These are phyloP conservation scores for Scaptomyza flava DNA, from an alignment of 2,888 invertebrate genomes.

Conservation along the genomic window DNA sequence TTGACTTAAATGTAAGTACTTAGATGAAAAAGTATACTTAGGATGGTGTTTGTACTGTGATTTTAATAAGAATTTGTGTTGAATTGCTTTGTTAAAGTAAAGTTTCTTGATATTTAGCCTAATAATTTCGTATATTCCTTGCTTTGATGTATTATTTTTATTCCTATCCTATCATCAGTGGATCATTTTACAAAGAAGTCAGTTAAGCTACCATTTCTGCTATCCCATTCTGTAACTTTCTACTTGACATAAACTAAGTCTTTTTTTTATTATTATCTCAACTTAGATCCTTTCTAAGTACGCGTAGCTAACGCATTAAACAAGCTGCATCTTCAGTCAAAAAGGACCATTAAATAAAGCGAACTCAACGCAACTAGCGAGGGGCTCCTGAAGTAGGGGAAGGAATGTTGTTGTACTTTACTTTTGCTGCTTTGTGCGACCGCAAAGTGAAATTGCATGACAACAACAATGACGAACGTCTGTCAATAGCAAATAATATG, in stretches of 20 bases:
- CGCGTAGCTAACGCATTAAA: slow-evolving; percentile 5
- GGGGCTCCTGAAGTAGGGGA: background rate
- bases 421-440: slow-evolving; percentile 45
- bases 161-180: too few species aligned
- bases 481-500: slow-evolving; percentile 72
- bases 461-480: slow-evolving; percentile 25
- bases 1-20: background rate
- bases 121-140: too few species aligned
- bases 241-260: background rate
- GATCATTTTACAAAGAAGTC: too few species aligned
- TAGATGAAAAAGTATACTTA: background rate
- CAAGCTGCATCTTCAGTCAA: slow-evolving; percentile 20
- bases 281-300: background rate
- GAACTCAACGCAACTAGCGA: slow-evolving; percentile 1
- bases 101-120: too few species aligned
- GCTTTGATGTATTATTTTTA: too few species aligned
- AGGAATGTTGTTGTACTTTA: slow-evolving; percentile 14
- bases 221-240: too few species aligned
- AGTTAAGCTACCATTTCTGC: too few species aligned
- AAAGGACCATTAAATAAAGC: slow-evolving; percentile 21
- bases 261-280: background rate
- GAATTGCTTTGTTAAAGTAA: too few species aligned
- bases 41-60: too few species aligned
- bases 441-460: slow-evolving; percentile 75
- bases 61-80: too few species aligned